Percentiles rank a stretch among this genome's conserved stretches.
phyloP scores from a whole-genome alignment of 35 echinoderm and acorn worm species.

The Acanthaster planci region DNA sequence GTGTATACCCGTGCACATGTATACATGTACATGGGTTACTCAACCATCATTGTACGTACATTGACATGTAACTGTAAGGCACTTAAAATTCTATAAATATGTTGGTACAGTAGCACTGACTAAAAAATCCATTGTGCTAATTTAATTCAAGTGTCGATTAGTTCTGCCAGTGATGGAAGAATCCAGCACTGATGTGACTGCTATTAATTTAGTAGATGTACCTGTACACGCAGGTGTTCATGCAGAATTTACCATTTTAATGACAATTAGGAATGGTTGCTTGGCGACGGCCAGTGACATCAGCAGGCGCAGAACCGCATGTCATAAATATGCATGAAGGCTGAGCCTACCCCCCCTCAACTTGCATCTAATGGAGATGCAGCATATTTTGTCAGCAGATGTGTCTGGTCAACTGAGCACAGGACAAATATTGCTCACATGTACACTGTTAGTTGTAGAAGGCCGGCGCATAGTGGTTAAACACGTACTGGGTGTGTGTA shows the following conservation, averaged over 20 bases:
- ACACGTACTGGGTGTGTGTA: too few relatives aligned
- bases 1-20: too few relatives aligned
- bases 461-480: too few relatives aligned
- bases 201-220: too few relatives aligned
- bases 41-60: too few relatives aligned
- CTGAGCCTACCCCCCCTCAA: too few relatives aligned
- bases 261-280: slow-evolving; percentile 13
- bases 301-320: background rate
- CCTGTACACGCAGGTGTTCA: slow-evolving; percentile 7
- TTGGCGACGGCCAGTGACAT: background rate
- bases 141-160: background rate
- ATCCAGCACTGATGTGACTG: background rate
- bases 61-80: too few relatives aligned
- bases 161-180: background rate
- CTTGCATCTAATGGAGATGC: background rate
- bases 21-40: too few relatives aligned
- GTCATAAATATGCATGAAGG: slow-evolving; percentile 5
- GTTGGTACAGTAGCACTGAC: too few relatives aligned
- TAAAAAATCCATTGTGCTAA: too few relatives aligned
- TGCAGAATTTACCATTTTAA: slow-evolving; percentile 23
- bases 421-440: background rate
- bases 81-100: too few relatives aligned
- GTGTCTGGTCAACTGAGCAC: background rate
- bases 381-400: slow-evolving; percentile 11
- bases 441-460: too few relatives aligned